Conservation (phyloP, 2,113 vertebrate genomes). For the Excalfactoria chinensis region DNA sequence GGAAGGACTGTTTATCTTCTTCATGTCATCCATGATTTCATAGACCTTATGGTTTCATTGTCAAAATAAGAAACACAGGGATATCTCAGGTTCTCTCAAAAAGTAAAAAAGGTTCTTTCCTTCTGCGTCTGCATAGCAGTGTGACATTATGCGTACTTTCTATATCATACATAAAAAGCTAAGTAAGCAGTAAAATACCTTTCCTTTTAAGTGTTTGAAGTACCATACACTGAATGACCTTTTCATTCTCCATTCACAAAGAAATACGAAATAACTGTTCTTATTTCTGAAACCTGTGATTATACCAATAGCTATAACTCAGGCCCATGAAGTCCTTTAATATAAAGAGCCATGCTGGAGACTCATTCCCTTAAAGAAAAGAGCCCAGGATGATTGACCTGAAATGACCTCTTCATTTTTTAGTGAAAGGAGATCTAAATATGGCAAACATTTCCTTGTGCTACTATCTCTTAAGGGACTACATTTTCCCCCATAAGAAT, state of each 20-base stretch:
- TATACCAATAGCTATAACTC: conserved; percentile 62
- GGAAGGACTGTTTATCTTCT: background rate
- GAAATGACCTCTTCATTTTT: conserved; percentile 54
- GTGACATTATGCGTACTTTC: conserved; percentile 8
- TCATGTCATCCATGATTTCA: background rate
- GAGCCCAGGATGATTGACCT: conserved; percentile 52
- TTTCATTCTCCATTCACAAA: conserved; percentile 69
- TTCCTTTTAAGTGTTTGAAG: conserved; percentile 73
- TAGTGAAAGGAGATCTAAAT: conserved; percentile 62
- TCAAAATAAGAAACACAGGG: background rate
- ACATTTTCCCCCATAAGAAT: background rate
- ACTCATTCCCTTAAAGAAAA: conserved; percentile 47
- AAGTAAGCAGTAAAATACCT: conserved; percentile 64
- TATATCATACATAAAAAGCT: conserved; percentile 49
- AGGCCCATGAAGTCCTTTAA: conserved; percentile 63
- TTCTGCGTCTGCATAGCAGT: background rate
- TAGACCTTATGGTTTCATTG: background rate
- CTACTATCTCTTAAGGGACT: conserved; percentile 34
- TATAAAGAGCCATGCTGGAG: conserved; percentile 41
- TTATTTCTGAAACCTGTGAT: conserved; percentile 65
- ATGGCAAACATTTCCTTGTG: conserved; percentile 37
- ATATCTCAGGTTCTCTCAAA: background rate
- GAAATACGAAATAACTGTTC: conserved; percentile 67
- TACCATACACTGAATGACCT: conserved; percentile 56
- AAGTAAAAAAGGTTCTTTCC: background rate